Conservation (phyloP, 2,113 vertebrate genomes). For the Aphyosemion australe region DNA sequence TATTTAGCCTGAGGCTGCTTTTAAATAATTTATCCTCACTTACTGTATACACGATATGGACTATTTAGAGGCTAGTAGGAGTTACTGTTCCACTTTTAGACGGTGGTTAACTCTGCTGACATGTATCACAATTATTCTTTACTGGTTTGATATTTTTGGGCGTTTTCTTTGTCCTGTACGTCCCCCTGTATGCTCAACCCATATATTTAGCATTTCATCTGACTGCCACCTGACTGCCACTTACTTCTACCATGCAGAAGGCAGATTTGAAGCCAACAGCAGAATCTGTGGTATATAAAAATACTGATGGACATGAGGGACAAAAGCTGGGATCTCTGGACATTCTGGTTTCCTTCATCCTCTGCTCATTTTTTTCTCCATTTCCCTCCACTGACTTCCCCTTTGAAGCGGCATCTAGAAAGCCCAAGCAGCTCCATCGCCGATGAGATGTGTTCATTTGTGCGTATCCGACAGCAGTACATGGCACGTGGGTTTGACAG, state of each 20-base stretch:
- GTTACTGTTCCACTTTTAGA: constrained; percentile 24
- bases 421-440: constrained; percentile 35
- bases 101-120: constrained; percentile 16
- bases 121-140: background rate
- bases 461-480: constrained; percentile 68
- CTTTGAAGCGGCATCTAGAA: constrained; percentile 46
- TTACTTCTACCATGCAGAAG: constrained; percentile 11
- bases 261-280: constrained; percentile 22
- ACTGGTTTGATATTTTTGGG: background rate
- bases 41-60: constrained; percentile 64
- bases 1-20: constrained; percentile 61
- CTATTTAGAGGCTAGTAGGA: constrained; percentile 45
- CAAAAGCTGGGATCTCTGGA: constrained; percentile 39
- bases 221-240: no score
- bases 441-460: constrained; percentile 73
- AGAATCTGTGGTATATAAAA: constrained; percentile 9
- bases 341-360: constrained; percentile 14
- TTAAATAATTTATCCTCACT: constrained; percentile 71
- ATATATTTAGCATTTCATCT: constrained; percentile 18
- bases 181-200: no score
- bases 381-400: constrained; percentile 27
- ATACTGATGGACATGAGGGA: constrained; percentile 43
- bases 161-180: background rate
- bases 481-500: constrained; percentile 66
- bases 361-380: constrained; percentile 15